Evolutionary conservation across 2,113 vertebrate genomes (phyloP).

Genomic region (Speoplatyrhinus poulsoni): DNA sequence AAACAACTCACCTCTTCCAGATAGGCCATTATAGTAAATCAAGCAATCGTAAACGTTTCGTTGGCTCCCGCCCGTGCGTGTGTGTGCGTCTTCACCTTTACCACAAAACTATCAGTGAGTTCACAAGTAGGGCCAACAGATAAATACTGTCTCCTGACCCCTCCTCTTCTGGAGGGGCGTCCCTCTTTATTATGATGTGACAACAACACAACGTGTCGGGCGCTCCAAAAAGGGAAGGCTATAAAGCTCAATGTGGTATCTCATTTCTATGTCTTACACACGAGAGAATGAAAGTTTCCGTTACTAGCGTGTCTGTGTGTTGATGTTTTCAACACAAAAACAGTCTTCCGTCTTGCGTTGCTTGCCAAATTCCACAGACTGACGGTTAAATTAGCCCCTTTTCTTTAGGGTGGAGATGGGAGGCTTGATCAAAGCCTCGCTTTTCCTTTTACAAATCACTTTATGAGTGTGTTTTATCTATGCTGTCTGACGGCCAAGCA

Average conservation of each 20-base stretch:
- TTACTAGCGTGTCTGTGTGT: neutral
- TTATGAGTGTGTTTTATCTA: neutral
- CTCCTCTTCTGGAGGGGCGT: slow-evolving; percentile 33
- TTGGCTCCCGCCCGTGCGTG: neutral
- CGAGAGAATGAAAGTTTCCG: neutral
- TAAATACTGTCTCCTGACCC: slow-evolving; percentile 33
- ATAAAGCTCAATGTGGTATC: slow-evolving; percentile 21
- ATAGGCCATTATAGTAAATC: slow-evolving; percentile 2
- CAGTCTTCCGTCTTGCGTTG: neutral
- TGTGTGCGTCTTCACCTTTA: neutral
- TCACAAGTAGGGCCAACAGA: neutral
- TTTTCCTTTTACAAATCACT: slow-evolving; percentile 3
- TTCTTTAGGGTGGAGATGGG: neutral
- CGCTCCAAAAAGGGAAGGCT: slow-evolving; percentile 43
- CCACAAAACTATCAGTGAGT: neutral
- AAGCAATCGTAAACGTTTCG: too few relatives aligned
- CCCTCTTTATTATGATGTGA: neutral
- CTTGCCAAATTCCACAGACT: neutral
- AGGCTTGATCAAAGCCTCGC: neutral
- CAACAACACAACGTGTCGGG: neutral
- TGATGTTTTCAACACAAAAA: neutral
- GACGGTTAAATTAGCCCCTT: neutral
- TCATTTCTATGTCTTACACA: neutral
- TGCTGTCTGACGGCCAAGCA: slow-evolving; percentile 14
- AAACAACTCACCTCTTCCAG: slow-evolving; percentile 8